Percentiles rank a stretch among this genome's conserved stretches.
Conservation (phyloP, 2,888 invertebrate species). For the Ophion obscuratus region DNA sequence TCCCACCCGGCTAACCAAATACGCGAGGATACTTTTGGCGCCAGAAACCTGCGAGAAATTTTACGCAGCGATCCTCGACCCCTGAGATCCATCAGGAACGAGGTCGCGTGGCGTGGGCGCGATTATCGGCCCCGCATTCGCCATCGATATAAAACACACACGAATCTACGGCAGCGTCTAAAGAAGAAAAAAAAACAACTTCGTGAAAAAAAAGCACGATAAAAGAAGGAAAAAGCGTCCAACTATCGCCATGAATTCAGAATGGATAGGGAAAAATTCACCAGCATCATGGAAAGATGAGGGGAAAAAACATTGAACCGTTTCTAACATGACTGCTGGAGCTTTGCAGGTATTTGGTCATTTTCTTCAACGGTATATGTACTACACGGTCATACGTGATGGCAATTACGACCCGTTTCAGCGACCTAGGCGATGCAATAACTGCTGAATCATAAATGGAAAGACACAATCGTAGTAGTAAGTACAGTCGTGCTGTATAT, state of each 20-base stretch:
- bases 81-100: constrained; percentile 50
- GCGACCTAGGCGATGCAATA: constrained; percentile 47
- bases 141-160: constrained; percentile 41
- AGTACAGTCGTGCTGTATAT: too few species aligned
- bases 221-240: constrained; percentile 12
- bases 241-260: constrained; percentile 43
- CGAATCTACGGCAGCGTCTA: not conserved
- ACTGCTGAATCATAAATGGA: constrained; percentile 54
- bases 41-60: constrained; percentile 66
- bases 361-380: constrained; percentile 13
- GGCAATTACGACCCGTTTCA: constrained; percentile 5
- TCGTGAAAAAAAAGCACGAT: constrained; percentile 1
- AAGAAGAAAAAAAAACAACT: constrained; percentile 13
- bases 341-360: constrained; percentile 17
- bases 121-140: constrained; percentile 49
- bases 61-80: constrained; percentile 37
- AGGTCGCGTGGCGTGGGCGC: constrained; percentile 53
- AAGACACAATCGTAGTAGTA: constrained; percentile 7
- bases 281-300: constrained; percentile 29
- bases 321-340: constrained; percentile 39
- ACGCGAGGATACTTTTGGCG: constrained; percentile 78
- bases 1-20: constrained; percentile 2
- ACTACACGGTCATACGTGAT: not conserved
- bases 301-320: constrained; percentile 3
- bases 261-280: constrained; percentile 46